Conservation (phyloP, 1,140 invertebrate genomes). For the Magallana ariakensis region DNA sequence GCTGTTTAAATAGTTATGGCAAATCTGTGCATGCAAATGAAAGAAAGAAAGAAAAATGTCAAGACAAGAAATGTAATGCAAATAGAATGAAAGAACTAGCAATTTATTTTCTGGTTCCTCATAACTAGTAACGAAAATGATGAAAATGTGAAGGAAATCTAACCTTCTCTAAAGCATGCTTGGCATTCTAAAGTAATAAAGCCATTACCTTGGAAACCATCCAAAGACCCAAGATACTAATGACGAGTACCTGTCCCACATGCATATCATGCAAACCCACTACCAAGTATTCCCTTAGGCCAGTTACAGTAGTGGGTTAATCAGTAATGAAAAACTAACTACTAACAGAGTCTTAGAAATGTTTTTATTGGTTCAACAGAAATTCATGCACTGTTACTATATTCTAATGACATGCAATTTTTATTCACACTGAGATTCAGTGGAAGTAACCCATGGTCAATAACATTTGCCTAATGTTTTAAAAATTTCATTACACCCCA, state of each 20-base stretch:
- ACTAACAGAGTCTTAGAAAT: not conserved
- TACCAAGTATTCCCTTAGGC: not conserved
- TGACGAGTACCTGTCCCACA: too few relatives aligned
- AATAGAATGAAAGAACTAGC: not conserved
- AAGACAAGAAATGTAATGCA: not conserved
- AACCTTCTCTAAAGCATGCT: not conserved
- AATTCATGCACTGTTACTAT: conserved; percentile 19
- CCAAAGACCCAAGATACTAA: not conserved
- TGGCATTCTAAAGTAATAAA: not conserved
- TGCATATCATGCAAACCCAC: not conserved
- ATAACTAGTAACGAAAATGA: not conserved
- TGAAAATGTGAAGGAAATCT: not conserved
- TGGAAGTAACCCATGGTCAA: conserved; percentile 19
- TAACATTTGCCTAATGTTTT: not conserved
- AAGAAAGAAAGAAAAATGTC: not conserved
- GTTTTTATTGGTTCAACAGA: conserved; percentile 19
- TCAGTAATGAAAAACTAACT: conserved; percentile 30
- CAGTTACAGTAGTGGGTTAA: not conserved
- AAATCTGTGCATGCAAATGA: conserved; percentile 1
- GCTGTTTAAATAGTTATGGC: not conserved
- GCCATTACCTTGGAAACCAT: not conserved
- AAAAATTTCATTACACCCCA: not conserved
- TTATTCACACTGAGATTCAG: not conserved
- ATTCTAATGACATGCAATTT: conserved; percentile 17
- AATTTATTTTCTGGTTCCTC: too few relatives aligned